Percentiles rank a stretch among this genome's conserved stretches.
phyloP scores from a whole-genome alignment of 2,888 invertebrate genomes.

The Tipula helvola region DNA sequence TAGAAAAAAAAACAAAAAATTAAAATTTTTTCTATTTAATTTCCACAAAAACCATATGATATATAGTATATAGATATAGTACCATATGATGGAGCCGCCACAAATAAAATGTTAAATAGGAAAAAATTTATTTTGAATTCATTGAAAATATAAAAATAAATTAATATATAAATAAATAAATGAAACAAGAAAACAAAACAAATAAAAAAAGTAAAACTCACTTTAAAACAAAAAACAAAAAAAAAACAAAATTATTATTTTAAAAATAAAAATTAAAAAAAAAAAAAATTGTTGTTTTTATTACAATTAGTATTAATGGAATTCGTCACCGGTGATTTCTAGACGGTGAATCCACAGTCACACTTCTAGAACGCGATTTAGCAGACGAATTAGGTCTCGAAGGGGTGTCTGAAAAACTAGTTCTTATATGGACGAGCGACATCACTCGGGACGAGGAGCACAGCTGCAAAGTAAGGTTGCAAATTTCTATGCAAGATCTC shows the following conservation, averaged over 20 bases:
- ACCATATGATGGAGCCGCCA: not conserved
- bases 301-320: too few relatives aligned
- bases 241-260: not conserved
- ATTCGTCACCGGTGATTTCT: too few relatives aligned
- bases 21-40: not conserved
- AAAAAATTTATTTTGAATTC: not conserved
- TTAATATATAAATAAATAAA: not conserved
- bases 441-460: too few relatives aligned
- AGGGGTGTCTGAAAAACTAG: too few relatives aligned
- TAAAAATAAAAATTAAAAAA: not conserved
- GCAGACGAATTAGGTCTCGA: too few relatives aligned
- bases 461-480: too few relatives aligned
- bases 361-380: too few relatives aligned
- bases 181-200: not conserved
- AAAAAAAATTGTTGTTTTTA: not conserved
- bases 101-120: not conserved
- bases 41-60: not conserved
- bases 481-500: too few relatives aligned
- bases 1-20: not conserved
- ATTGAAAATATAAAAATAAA: not conserved
- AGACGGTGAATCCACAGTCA: too few relatives aligned
- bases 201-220: not conserved
- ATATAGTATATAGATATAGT: too few relatives aligned
- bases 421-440: too few relatives aligned
- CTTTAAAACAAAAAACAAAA: not conserved